A percentile compares a stretch with the other conserved stretches of the same genome.
phyloP scores from a whole-genome alignment of 2,113 vertebrate genomes.

The Lepus timidus region DNA sequence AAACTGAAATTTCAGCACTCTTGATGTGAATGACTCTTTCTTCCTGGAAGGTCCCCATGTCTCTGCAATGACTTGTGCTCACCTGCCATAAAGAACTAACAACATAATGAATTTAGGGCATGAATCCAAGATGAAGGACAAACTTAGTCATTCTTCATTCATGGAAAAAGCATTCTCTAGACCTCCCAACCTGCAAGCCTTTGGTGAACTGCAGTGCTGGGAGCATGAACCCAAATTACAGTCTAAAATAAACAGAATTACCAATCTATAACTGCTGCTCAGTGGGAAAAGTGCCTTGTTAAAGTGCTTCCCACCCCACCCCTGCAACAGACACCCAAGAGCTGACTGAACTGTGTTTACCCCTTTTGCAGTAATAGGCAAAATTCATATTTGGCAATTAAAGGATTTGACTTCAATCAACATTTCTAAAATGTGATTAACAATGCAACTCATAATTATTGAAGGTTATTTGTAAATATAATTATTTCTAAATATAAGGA shows the following conservation, averaged over 20 bases:
- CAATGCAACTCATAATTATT: not conserved
- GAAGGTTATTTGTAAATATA: slow-evolving; percentile 1
- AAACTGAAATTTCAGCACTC: not conserved
- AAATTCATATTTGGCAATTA: slow-evolving; percentile 18
- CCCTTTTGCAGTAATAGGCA: not conserved
- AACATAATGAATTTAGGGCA: not conserved
- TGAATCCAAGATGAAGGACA: not conserved
- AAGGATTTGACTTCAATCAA: not conserved
- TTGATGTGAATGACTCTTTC: not conserved
- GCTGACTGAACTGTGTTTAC: not conserved
- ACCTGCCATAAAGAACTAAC: not conserved
- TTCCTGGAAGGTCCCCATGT: not conserved
- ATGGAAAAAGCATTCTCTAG: not conserved
- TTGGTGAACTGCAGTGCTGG: fast-evolving
- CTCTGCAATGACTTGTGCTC: slow-evolving; percentile 7
- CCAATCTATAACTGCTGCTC: not conserved
- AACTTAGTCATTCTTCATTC: not conserved
- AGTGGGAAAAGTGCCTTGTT: not conserved
- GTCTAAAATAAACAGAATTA: not conserved
- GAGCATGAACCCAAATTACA: not conserved
- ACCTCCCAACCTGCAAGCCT: not conserved
- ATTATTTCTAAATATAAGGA: slow-evolving; percentile 41
- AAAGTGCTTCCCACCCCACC: not conserved
- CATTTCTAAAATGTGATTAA: slow-evolving; percentile 19
- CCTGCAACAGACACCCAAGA: not conserved